phyloP scores from a whole-genome alignment of 2,797 vertebrate species.

The Onychomys leucogaster region DNA sequence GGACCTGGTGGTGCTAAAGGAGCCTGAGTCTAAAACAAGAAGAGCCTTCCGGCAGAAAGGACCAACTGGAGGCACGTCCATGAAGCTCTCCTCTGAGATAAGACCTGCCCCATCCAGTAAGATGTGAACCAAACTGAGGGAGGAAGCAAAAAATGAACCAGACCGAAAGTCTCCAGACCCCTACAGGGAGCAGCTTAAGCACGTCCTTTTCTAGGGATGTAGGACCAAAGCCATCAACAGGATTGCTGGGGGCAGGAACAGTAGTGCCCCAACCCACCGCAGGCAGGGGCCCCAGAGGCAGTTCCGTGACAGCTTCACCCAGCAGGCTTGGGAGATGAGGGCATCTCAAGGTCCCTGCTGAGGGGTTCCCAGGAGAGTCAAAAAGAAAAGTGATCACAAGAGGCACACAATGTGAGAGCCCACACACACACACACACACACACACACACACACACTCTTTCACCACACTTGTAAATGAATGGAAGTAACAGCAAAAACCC shows the following conservation, averaged over 20 bases:
- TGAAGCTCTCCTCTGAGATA: not conserved
- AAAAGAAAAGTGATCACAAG: not conserved
- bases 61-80: not conserved
- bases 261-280: not conserved
- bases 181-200: not conserved
- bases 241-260: not conserved
- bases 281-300: not conserved
- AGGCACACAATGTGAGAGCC: not conserved
- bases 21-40: not conserved
- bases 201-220: not conserved
- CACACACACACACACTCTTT: not conserved
- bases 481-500: not conserved
- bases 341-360: not conserved
- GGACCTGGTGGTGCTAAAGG: not conserved
- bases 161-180: not conserved
- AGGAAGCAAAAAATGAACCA: not conserved
- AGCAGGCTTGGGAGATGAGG: not conserved
- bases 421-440: not conserved
- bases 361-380: not conserved
- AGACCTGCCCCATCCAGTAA: not conserved
- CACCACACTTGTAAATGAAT: slow-evolving; percentile 1
- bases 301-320: not conserved
- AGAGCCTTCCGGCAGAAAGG: not conserved
- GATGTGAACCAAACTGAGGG: not conserved
- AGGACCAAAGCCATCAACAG: not conserved